Evolutionary conservation across 2,888 invertebrate genomes (phyloP).

Genomic region (Ennomos quercinarius): DNA sequence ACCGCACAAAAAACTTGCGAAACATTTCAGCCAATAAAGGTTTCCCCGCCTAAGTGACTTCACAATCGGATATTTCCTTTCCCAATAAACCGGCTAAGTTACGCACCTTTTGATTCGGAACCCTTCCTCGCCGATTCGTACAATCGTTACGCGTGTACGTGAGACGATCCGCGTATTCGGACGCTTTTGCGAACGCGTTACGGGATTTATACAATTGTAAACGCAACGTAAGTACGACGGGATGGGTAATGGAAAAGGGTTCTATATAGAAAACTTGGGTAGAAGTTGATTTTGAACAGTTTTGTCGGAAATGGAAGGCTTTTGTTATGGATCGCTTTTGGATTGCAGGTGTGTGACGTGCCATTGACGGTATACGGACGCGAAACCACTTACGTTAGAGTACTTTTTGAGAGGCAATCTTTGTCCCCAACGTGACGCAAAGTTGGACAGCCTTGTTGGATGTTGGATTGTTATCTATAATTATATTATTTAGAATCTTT

Average conservation of each 20-base stretch:
- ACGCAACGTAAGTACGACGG: conserved; percentile 31
- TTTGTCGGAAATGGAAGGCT: conserved; percentile 5
- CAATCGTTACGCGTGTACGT: conserved; percentile 40
- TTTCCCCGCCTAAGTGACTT: conserved; percentile 25
- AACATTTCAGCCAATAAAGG: conserved; percentile 17
- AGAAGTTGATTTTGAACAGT: conserved; percentile 22
- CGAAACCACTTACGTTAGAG: too few relatives aligned
- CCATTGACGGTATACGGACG: neutral
- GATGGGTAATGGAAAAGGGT: conserved; percentile 39
- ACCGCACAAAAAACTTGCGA: conserved; percentile 14
- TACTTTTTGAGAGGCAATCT: too few relatives aligned
- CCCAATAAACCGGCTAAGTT: conserved; percentile 33
- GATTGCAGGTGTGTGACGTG: conserved; percentile 4
- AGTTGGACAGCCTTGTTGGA: too few relatives aligned
- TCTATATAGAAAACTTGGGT: conserved; percentile 23
- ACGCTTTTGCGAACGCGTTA: conserved; percentile 28
- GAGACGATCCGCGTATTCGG: conserved; percentile 29
- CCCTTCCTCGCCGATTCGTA: conserved; percentile 32
- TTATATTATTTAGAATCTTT: too few relatives aligned
- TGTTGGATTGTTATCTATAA: too few relatives aligned
- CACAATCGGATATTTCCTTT: conserved; percentile 28
- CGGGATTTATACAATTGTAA: conserved; percentile 38
- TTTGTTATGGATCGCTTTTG: conserved; percentile 17
- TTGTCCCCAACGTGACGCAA: too few relatives aligned
- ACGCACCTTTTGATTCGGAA: conserved; percentile 32